Evolutionary conservation across 1,140 invertebrate species (phyloP), one percentile per base, ranked within the genome.

Genomic region (Meloidogyne hapla): DNA sequence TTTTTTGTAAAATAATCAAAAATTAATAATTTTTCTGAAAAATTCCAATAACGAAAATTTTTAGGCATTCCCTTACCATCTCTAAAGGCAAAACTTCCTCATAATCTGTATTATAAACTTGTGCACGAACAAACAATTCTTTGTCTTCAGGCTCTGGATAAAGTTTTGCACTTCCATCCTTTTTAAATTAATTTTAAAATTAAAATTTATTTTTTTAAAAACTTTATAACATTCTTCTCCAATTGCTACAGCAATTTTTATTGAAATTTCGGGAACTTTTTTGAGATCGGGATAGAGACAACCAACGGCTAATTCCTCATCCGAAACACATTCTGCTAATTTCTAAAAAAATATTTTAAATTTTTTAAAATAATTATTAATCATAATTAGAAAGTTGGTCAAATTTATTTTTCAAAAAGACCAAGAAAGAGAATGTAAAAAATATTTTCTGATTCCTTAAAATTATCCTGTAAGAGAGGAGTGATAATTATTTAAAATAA

Each of bases 211-310:
- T 62, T 40, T 18, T 62, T 23, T 23, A 28, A 48, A 5, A 33
- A 77, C 77, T n/a, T 69, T 69, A 26, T 95, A 99, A n/a, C 94
- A 93, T 87, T 94, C 93, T 78, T 94, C 91, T 40, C 93, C 92
- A 74, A 98, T 89, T 80, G 91, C 90, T 2, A 91, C 90, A 6
- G 95, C 96, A 81, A 99, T 96, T 79, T 91, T 90, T 1, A 95
- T 81, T 0, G 95, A 98, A 70, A 95, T 94, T 66, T 93, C 91
- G 77, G 92, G 91, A 83, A 99, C 95, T 21, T 92, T 91, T 18
- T 90, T 88, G 13, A 99, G 89, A 0, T 95, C 94, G 13, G 97
- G 97, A 87, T 98, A 99, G 28, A 99, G 90, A 79, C 93, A 92
- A 25, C 96, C 96, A 74, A 91, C 91, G 0, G 90, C 90, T 48